These are phyloP conservation scores for Cygnus atratus DNA, from an alignment of 2,113 vertebrate species.

Conservation along the genomic window DNA sequence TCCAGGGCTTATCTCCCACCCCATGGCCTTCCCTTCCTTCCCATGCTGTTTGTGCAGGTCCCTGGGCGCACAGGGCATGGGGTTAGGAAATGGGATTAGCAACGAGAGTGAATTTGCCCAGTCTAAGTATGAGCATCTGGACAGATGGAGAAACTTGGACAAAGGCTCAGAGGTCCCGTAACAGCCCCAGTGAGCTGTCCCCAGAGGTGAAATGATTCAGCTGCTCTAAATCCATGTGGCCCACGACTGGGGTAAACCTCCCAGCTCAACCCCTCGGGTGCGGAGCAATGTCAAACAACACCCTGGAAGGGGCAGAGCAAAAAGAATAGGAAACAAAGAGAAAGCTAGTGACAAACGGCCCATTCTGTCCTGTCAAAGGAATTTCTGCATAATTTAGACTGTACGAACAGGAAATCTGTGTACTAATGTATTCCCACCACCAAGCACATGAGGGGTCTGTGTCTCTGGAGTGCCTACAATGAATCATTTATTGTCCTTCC, in stretches of 20 bases:
- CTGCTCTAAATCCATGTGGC: neutral
- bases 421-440: conserved; percentile 7
- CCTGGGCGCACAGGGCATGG: neutral
- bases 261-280: neutral
- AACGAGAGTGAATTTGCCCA: neutral
- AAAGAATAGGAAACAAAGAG: neutral
- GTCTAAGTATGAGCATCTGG: neutral
- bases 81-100: neutral
- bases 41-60: neutral
- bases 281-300: neutral
- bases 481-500: conserved; percentile 50
- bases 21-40: neutral
- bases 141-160: neutral
- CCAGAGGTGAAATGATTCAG: neutral
- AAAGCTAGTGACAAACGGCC: conserved; percentile 15
- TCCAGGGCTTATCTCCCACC: neutral
- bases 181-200: neutral
- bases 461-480: conserved; percentile 1
- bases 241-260: neutral
- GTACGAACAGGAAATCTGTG: neutral
- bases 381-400: conserved; percentile 43
- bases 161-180: neutral
- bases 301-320: neutral
- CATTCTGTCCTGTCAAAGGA: conserved; percentile 8
- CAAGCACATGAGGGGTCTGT: neutral